These are phyloP conservation scores for Gila orcuttii DNA, from an alignment of 2,113 vertebrate species.

Conservation along the genomic window DNA sequence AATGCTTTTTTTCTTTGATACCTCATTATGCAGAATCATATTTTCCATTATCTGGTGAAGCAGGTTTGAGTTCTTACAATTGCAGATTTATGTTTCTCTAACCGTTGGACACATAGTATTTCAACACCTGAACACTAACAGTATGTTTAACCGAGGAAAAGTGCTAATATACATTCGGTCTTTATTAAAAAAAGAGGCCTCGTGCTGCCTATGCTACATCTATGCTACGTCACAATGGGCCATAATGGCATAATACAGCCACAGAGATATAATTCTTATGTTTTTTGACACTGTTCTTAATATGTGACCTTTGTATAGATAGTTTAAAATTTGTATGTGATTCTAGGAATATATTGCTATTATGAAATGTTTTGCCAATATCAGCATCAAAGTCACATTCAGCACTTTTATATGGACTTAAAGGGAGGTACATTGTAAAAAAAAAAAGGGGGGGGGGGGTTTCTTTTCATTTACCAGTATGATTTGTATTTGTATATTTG, in stretches of 20 bases:
- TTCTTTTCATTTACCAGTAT: not conserved
- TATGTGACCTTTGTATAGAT: not conserved
- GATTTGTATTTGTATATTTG: conserved; percentile 22
- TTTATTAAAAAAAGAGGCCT: not conserved
- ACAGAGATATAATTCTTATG: not conserved
- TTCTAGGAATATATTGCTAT: not conserved
- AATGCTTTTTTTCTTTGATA: not conserved
- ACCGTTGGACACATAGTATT: not conserved
- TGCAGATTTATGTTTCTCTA: conserved; percentile 12
- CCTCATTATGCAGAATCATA: not conserved
- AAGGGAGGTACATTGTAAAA: not conserved
- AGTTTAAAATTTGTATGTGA: not conserved
- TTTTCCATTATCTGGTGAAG: not conserved
- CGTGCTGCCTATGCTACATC: not conserved
- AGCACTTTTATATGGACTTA: not conserved
- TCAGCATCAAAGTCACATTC: not conserved
- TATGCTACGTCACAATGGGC: not conserved
- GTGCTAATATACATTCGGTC: not conserved
- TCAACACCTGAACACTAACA: not conserved
- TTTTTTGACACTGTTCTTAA: conserved; percentile 2
- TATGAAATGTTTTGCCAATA: conserved; percentile 20
- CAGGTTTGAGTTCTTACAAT: not conserved
- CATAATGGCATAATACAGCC: not conserved
- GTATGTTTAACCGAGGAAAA: not conserved
- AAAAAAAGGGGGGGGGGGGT: too few species aligned